Conservation (phyloP, 2,888 invertebrate genomes). For the Pseudolycoriella hygida region DNA sequence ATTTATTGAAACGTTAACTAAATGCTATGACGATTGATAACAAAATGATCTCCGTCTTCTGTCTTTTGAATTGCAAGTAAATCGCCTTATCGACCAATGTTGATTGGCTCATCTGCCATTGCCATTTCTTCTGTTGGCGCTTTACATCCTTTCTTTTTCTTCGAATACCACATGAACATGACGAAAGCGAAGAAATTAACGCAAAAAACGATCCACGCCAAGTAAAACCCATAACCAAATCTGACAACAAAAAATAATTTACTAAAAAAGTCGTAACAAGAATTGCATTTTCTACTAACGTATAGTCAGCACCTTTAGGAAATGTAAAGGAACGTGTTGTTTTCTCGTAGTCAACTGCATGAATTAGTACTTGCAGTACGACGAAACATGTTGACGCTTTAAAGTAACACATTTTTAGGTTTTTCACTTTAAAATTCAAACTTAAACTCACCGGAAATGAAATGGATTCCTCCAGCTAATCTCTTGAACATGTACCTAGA, state of each 20-base stretch:
- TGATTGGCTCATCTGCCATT: constrained; percentile 71
- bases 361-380: constrained; percentile 63
- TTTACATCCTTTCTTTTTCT: constrained; percentile 69
- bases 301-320: constrained; percentile 44
- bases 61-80: too few species aligned
- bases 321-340: constrained; percentile 45
- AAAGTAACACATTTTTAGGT: too few species aligned
- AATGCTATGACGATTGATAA: too few species aligned
- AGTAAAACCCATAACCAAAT: constrained; percentile 53
- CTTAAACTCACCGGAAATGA: constrained; percentile 47
- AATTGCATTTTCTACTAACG: constrained; percentile 32
- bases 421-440: too few species aligned
- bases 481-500: constrained; percentile 64
- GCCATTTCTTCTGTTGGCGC: constrained; percentile 68
- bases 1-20: too few species aligned
- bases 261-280: too few species aligned
- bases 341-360: constrained; percentile 52
- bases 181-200: constrained; percentile 48
- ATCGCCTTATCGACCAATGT: constrained; percentile 57
- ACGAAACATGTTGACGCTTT: constrained; percentile 61
- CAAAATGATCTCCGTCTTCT: too few species aligned
- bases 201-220: constrained; percentile 63
- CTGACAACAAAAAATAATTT: constrained; percentile 21
- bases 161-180: constrained; percentile 62
- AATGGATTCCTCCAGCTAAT: constrained; percentile 66